Evolutionary conservation across 2,888 invertebrate genomes (phyloP).

Genomic region (Chymomyza fuscimana): DNA sequence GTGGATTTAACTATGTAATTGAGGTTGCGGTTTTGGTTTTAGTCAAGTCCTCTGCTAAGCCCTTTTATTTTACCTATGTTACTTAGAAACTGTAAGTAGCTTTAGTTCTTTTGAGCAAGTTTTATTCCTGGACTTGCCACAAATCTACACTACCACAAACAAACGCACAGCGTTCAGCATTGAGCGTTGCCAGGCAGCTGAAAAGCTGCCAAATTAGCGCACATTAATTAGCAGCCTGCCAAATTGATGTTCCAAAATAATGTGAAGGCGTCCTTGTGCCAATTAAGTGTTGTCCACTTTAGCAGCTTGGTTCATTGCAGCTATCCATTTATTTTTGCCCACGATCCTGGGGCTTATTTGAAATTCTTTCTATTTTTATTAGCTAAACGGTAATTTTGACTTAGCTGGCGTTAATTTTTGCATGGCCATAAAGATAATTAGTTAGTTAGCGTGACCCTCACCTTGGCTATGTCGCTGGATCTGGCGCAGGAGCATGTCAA

Average conservation of each 20-base stretch:
- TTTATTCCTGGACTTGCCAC: neutral
- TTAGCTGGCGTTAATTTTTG: neutral
- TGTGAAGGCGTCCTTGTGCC: constrained; percentile 48
- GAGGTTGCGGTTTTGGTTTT: constrained; percentile 12
- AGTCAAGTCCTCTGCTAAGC: neutral
- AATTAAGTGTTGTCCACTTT: constrained; percentile 36
- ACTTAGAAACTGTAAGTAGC: neutral
- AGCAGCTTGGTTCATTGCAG: neutral
- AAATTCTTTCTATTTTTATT: neutral
- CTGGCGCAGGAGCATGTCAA: constrained; percentile 29
- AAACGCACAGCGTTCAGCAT: neutral
- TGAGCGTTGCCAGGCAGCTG: neutral
- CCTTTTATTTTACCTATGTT: neutral
- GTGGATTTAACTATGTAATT: constrained; percentile 45
- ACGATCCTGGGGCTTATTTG: neutral
- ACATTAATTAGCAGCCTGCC: constrained; percentile 63
- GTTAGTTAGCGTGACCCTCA: neutral
- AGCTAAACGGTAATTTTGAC: neutral
- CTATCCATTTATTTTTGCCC: neutral
- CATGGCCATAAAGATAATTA: constrained; percentile 14
- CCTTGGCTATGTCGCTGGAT: neutral
- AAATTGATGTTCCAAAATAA: constrained; percentile 64
- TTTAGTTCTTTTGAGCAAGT: neutral
- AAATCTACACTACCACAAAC: neutral
- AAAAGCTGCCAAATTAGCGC: constrained; percentile 50